Evolutionary conservation across 1,140 invertebrate species (phyloP).

Genomic region (Lasaia peninsularis): DNA sequence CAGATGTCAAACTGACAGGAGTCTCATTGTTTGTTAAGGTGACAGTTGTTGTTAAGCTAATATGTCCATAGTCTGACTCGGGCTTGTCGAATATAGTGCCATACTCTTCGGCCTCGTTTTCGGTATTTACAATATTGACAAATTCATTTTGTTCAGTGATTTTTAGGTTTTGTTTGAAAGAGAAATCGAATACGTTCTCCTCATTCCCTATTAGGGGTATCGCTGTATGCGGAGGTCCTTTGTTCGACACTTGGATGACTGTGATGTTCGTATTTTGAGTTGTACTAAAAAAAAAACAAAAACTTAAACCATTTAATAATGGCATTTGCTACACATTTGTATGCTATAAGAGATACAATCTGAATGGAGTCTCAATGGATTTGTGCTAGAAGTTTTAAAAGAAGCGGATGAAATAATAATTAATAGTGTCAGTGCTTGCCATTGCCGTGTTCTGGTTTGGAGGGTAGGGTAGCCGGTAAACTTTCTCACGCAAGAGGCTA

Average conservation of each 20-base stretch:
- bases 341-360: too few species aligned
- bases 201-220: constrained; percentile 54
- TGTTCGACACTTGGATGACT: constrained; percentile 64
- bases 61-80: constrained; percentile 52
- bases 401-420: too few species aligned
- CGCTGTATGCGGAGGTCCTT: constrained; percentile 56
- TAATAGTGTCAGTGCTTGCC: too few species aligned
- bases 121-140: constrained; percentile 66
- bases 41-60: constrained; percentile 62
- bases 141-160: constrained; percentile 33
- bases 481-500: too few species aligned
- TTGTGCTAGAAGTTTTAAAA: too few species aligned
- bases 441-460: too few species aligned
- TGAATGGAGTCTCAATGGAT: too few species aligned
- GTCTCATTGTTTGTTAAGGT: constrained; percentile 27
- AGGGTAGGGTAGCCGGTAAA: too few species aligned
- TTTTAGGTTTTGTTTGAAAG: constrained; percentile 45
- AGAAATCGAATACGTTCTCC: constrained; percentile 54
- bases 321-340: too few species aligned
- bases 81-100: constrained; percentile 1
- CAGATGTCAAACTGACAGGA: constrained; percentile 13
- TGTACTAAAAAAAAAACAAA: constrained; percentile 41
- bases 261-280: constrained; percentile 53
- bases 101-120: constrained; percentile 23
- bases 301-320: not conserved